Base-by-base conservation (phyloP, 23 tunicate species). In the Ascidia mentula region DNA sequence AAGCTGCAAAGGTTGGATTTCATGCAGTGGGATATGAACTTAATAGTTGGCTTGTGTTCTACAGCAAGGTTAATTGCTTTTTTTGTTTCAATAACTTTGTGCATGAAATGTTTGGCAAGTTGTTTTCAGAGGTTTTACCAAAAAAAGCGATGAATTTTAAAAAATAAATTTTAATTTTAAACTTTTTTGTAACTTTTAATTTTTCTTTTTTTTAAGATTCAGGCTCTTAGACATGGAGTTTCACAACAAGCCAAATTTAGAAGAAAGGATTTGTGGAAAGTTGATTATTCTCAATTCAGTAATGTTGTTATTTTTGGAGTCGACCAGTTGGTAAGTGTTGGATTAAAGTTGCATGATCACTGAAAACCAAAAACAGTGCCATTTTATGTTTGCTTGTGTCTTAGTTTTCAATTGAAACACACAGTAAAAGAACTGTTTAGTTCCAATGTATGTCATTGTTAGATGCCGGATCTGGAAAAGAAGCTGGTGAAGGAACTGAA, bases 221-320 rank as follows among this genome's bases (percentile, higher is more conserved):
- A 71, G 26, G 37, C 95, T 18, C 59, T 53, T 38, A 75, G 34
- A 33, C 46, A 78, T 26, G 85, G 88, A 36, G 24, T 83, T 38
- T 69, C 82, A 31, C 32, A 69, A 36, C 45, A 69, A 8, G 89
- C 89, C 26, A 79, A 76, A 20, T 92, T 92, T 74, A 33, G 72
- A 36, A 74, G 79, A 59, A 60, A 26, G 40, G 92, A 92, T 79
- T 61, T 92, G 32, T 92, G 97, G 97, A 92, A 92, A 74, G 83
- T 84, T 3, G 69, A 87, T 60, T 92, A 88, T 46, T 59, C 81
- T 0, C 31, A 37, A 42, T 92, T 76, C 79, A 82, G 87, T 53
- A 85, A 85, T 45, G 89, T 77, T 40, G 82, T 85, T 30, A 69
- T 85, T 0, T 85, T 85, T 85, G 89, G 89, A 30, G 89, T 85